phyloP scores from a whole-genome alignment of 2,113 vertebrate genomes.

The Tychaedon coryphoeus region DNA sequence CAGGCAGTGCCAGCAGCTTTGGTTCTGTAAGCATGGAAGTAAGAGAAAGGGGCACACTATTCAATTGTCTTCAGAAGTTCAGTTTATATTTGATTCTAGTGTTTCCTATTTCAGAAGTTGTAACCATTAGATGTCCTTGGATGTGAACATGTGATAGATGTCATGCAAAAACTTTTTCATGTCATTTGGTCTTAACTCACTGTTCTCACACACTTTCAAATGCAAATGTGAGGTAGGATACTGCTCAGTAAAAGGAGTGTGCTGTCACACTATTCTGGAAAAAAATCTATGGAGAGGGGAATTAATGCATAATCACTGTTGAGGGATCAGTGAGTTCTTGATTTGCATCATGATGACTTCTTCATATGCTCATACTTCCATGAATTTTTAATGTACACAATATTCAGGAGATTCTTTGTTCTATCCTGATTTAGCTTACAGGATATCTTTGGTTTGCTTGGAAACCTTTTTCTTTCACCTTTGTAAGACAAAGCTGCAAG shows the following conservation, averaged over 20 bases:
- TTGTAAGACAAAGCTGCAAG: neutral
- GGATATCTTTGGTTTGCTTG: neutral
- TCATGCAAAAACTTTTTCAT: neutral
- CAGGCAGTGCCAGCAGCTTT: neutral
- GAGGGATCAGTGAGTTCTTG: neutral
- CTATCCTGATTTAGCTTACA: neutral
- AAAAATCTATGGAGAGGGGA: neutral
- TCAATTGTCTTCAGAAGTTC: neutral
- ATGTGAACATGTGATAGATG: neutral
- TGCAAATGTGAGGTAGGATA: neutral
- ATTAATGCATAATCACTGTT: neutral
- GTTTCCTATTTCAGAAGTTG: neutral
- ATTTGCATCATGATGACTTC: neutral
- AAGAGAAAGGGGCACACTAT: neutral
- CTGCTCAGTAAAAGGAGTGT: neutral
- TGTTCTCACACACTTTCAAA: neutral
- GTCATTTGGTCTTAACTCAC: neutral
- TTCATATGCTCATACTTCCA: neutral
- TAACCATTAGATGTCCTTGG: neutral
- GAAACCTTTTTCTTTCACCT: neutral
- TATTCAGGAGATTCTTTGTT: neutral
- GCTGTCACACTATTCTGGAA: neutral
- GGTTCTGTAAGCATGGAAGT: rapidly evolving
- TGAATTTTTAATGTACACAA: neutral
- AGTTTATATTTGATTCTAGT: neutral